A percentile compares a stretch with the other conserved stretches of the same genome.
phyloP scores from a whole-genome alignment of 2,113 vertebrate species.

The Morone saxatilis region DNA sequence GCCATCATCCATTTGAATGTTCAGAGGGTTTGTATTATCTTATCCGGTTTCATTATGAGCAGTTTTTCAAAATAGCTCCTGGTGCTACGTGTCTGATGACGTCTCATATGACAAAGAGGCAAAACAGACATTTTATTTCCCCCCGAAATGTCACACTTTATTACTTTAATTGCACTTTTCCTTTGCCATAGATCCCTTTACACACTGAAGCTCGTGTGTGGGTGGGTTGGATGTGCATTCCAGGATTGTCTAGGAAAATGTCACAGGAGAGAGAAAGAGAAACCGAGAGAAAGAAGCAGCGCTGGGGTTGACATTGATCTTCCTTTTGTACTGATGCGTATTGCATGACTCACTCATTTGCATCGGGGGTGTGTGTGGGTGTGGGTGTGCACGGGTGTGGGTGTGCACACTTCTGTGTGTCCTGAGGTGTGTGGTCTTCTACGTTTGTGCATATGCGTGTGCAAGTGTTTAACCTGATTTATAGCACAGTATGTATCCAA shows the following conservation, averaged over 20 bases:
- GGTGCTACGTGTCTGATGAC: not conserved
- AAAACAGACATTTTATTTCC: constrained; percentile 1
- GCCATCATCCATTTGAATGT: not conserved
- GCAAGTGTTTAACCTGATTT: constrained; percentile 7
- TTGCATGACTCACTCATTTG: constrained; percentile 49
- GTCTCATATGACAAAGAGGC: not conserved
- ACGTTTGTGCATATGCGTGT: not conserved
- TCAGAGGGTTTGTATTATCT: not conserved
- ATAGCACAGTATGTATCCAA: not conserved
- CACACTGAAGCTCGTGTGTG: not conserved
- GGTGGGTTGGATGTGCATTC: constrained; percentile 9
- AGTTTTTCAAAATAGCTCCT: not conserved
- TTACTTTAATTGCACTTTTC: constrained; percentile 37
- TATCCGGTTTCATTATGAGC: not conserved
- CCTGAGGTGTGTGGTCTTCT: constrained; percentile 7
- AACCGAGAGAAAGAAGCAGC: constrained; percentile 16
- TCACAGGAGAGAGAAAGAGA: constrained; percentile 32
- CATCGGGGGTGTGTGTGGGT: not conserved
- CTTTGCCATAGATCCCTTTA: not conserved
- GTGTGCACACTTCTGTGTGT: not conserved
- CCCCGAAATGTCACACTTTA: constrained; percentile 30
- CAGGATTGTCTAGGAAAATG: constrained; percentile 40
- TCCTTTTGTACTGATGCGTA: constrained; percentile 4
- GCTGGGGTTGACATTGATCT: constrained; percentile 46
- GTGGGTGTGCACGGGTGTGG: constrained; percentile 13